A percentile compares a stretch with the other conserved stretches of the same genome.
phyloP scores from a whole-genome alignment of 2,113 vertebrate genomes.

The Procavia capensis region DNA sequence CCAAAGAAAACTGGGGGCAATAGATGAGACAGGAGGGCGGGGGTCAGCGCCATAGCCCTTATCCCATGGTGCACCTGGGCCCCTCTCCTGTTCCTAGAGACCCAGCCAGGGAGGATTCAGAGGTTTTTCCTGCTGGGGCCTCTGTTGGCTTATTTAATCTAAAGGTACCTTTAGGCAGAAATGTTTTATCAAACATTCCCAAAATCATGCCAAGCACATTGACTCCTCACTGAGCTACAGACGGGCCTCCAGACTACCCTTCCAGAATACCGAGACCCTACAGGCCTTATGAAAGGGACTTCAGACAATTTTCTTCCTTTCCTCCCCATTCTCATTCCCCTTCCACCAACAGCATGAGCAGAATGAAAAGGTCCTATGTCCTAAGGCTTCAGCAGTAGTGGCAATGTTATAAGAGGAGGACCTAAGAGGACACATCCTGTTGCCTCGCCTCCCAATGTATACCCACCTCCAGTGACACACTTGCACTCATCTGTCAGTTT shows the following conservation, averaged over 20 bases:
- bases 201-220: not conserved
- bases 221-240: no score
- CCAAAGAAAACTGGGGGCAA: not conserved
- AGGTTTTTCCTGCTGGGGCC: not conserved
- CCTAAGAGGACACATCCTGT: not conserved
- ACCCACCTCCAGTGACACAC: not conserved
- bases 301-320: not conserved
- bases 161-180: not conserved
- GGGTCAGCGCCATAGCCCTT: not conserved
- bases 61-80: not conserved
- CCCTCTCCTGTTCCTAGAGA: not conserved
- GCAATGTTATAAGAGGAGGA: not conserved
- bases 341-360: not conserved
- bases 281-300: not conserved
- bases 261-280: not conserved
- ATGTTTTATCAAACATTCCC: not conserved
- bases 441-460: not conserved
- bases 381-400: rapidly evolving
- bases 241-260: no score
- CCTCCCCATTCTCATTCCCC: rapidly evolving
- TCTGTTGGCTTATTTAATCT: not conserved
- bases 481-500: not conserved
- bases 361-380: not conserved
- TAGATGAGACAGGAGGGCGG: not conserved
- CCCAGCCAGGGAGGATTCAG: rapidly evolving